Evolutionary conservation across 2,113 vertebrate species (phyloP), one percentile per base, ranked within the genome.

Genomic region (Ptyas mucosa): DNA sequence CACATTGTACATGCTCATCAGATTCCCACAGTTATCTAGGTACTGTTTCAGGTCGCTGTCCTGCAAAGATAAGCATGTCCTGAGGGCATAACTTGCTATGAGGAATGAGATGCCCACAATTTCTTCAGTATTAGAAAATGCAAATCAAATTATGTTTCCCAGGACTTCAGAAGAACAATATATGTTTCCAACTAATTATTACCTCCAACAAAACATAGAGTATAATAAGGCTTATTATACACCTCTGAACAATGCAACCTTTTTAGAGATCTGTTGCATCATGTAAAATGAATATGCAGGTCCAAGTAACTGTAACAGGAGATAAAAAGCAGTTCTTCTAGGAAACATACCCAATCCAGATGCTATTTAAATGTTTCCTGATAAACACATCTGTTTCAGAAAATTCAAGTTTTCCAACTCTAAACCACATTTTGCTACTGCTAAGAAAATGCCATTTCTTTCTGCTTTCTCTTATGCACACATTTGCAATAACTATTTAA

Each of bases 11-110:
- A 99, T 99, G 20, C 98, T 99, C 99, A 99, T 99, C 92, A 99
- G 98, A 95, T 98, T 99, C 61, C 99, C 99, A 15, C 99, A 99
- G 98, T 98, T 99, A 96, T 99, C 99, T 93, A 99, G 96, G 94
- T 99, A 99, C 96, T 99, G 99, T 91, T 99, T 99, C 94, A 99
- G 97, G 97, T 99, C 99, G 9, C 97, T 99, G 96, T 99, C 99
- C 99, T 99, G 97, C 64, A 96, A 97, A 0, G 0, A 86, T 81
- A 43, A 49, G 49, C 46, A 93, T 43, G 8, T 58, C 86, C 87
- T 58, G 29, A 91, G 20, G 39, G 14, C 11, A 49, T 52, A 20
- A 29, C 14, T 87, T 85, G 53, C 81, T 85, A 29, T 55, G 75
- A 89, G 39, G 26, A 94, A 69, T 9, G 8, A 49, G 18, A 29